Base-by-base conservation (phyloP, 2,888 invertebrate genomes). In the Thymelicus acteon region DNA sequence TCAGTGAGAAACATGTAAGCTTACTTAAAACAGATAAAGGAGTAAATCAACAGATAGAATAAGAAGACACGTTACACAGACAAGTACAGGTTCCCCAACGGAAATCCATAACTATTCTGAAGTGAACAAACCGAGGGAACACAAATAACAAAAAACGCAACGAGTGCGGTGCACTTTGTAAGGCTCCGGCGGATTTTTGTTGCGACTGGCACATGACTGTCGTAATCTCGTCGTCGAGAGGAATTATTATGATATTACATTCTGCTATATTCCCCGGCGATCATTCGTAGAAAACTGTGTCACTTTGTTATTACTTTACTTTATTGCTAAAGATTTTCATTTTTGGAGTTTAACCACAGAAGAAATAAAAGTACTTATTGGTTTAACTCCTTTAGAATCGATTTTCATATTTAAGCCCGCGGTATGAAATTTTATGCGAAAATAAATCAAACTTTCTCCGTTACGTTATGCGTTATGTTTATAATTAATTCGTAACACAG, bases 161-260 rank as follows among this genome's bases (percentile, higher is more conserved):
- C 58, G 75, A 77, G 79, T 77, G 78, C 79, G 78, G 77, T 76
- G 77, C 76, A 78, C 79, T 79, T 79, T 79, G 80, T 76, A 72
- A 52, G 75, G 75, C 76, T 75, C 72, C 73, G 74, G 49, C 67
- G 71, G 64, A 63, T 69, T 69, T 69, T 63, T 69, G 63, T 58
- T 8, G 69, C 47, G 69, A 73, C 73, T 10, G 44, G 49, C 67
- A 19, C 71, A 74, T 74, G 74, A 72, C 72, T 74, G 72, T 71
- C 68, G 44, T 44, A 44, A 10, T 44, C 44, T 44, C 44, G 12
- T 44, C 74, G 73, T 66, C 67, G 73, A 69, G 67, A 63, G 75
- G 73, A 78, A 77, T 78, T 78, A 78, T 78, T 75, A 75, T 72
- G 75, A 77, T 73, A 76, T 77, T 77, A 76, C 71, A 73, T 75